Conservation (phyloP, 2,113 vertebrate genomes). For the Taxidea taxus region DNA sequence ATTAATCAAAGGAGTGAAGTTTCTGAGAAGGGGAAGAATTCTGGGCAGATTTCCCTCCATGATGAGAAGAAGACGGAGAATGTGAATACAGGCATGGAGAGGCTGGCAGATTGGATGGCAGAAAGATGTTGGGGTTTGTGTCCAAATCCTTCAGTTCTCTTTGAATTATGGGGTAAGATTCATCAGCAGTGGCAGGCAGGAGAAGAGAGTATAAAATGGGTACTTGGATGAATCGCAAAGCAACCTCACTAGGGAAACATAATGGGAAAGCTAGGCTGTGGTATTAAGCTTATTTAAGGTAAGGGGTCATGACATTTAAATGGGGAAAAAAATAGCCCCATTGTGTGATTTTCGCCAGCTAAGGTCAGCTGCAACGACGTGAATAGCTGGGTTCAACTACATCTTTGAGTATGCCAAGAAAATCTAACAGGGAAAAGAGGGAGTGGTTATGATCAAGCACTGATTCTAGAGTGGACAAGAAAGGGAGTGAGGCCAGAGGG, state of each 20-base stretch:
- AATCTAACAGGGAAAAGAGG: background rate
- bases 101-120: background rate
- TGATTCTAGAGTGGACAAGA: background rate
- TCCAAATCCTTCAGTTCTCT: background rate
- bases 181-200: background rate
- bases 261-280: background rate
- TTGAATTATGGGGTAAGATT: background rate
- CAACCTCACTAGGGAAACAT: background rate
- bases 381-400: background rate
- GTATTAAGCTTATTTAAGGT: background rate
- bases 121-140: background rate
- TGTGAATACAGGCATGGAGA: background rate
- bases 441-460: background rate
- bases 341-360: background rate
- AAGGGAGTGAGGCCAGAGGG: background rate
- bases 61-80: background rate
- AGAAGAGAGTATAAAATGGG: background rate
- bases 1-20: background rate
- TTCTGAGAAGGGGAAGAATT: background rate
- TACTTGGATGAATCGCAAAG: background rate
- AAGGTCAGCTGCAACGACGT: background rate
- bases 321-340: background rate
- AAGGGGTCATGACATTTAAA: background rate
- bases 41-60: background rate
- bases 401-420: background rate